Conservation (phyloP, 2,888 invertebrate genomes). For the Apotomis capreana region DNA sequence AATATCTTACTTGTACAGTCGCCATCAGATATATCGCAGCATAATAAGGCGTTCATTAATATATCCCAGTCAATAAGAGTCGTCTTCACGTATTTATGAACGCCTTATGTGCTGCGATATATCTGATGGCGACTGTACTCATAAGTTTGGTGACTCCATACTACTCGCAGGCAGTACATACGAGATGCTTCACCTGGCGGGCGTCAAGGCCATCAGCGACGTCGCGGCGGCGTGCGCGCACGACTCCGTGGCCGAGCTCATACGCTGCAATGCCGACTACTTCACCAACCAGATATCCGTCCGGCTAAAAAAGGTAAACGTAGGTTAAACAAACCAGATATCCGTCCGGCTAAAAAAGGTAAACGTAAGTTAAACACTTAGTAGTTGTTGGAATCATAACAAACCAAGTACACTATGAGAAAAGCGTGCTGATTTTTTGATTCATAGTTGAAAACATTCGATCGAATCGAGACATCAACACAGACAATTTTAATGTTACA, state of each 20-base stretch:
- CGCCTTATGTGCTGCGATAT: too few relatives aligned
- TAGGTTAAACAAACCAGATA: conserved; percentile 81
- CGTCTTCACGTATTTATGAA: too few relatives aligned
- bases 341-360: conserved; percentile 85
- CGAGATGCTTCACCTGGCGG: conserved; percentile 84
- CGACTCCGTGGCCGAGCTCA: conserved; percentile 81
- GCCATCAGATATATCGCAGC: too few relatives aligned
- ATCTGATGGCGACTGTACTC: too few relatives aligned
- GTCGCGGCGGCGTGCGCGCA: conserved; percentile 84
- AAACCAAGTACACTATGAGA: too few relatives aligned
- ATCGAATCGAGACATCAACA: too few relatives aligned
- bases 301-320: conserved; percentile 82
- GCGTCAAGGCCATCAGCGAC: conserved; percentile 82
- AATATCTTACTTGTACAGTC: too few relatives aligned
- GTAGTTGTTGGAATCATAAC: not conserved
- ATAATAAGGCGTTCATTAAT: too few relatives aligned
- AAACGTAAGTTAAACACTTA: conserved; percentile 32
- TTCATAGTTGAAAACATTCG: too few relatives aligned
- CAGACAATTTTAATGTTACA: too few relatives aligned
- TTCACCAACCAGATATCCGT: conserved; percentile 87
- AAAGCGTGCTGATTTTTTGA: too few relatives aligned
- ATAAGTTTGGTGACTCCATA: not conserved
- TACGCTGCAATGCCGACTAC: conserved; percentile 88
- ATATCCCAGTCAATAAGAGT: too few relatives aligned
- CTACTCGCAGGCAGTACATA: conserved; percentile 84